Evolutionary conservation across 2,888 invertebrate genomes (phyloP), one percentile per base, ranked within the genome.

Genomic region (Pantelozetes paolii): DNA sequence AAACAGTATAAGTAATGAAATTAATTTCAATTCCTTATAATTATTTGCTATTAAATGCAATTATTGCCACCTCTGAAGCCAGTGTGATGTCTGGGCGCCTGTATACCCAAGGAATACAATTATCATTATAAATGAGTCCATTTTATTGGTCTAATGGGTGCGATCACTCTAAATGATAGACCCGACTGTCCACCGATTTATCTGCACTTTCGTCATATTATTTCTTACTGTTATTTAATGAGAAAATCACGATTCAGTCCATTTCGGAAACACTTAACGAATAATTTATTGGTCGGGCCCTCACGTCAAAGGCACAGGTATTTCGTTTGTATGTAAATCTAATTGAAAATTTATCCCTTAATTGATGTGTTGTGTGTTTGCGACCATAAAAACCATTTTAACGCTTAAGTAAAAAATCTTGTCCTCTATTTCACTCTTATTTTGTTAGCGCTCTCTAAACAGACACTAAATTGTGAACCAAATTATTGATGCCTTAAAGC

Each of bases 401-500:
- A 59, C 15, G 18, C 36, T 59, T n/a, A 64, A 64, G 62, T 64
- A 64, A 32, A 64, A 64, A 64, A 20, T 36, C 62, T 64, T 64
- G 62, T 64, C 30, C 62, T 30, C 57, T 28, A 28, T 13, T 57
- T 57, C 18, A 13, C 57, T 28, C 18, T 28, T 11, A 57, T 57
- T 28, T 23, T 40, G 64, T 64, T 64, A 64, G 64, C 36, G 57
- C 57, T 57, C 32, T 23, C 36, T 64, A 64, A 64, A 64, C 64
- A 20, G 20, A 18, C 54, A 9, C 54, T 54, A 54, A 54, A 62
- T 54, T 23, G 23, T 9, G 23, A 57, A 57, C 57, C 30, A 40
- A 64, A 64, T 64, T 64, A 64, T 64, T 23, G 64, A 64, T 64
- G 64, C 64, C 64, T 64, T 32, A 30, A 20, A 64, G 64, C 64